Conservation (phyloP, 2,113 vertebrate species). For the Sitta europaea region DNA sequence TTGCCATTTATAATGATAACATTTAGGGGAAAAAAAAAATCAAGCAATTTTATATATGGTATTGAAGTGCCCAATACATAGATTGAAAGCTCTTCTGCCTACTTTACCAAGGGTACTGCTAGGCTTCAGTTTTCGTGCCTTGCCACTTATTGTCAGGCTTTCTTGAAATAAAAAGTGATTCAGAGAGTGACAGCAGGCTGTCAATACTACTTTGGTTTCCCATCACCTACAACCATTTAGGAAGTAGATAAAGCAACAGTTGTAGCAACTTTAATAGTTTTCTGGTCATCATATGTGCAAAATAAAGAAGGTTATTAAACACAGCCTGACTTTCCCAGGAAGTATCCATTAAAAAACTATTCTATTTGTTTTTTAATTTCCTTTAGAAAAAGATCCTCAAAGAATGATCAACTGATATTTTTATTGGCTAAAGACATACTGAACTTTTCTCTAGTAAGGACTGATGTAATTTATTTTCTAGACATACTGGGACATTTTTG, state of each 20-base stretch:
- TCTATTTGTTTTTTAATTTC: not conserved
- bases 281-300: not conserved
- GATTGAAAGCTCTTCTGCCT: not conserved
- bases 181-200: not conserved
- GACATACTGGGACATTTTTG: not conserved
- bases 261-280: not conserved
- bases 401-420: not conserved
- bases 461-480: not conserved
- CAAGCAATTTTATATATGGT: accelerated
- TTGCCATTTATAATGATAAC: not conserved
- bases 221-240: not conserved
- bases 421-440: not conserved
- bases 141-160: not conserved
- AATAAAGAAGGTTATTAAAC: not conserved
- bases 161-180: not conserved
- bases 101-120: not conserved
- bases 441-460: not conserved
- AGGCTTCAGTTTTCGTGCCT: not conserved
- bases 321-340: not conserved
- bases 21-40: not conserved
- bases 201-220: not conserved
- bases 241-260: not conserved
- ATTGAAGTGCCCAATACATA: not conserved
- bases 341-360: not conserved
- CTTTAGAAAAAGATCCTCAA: not conserved